Conservation (phyloP, 2,113 vertebrate species). For the Prunella himalayana region DNA sequence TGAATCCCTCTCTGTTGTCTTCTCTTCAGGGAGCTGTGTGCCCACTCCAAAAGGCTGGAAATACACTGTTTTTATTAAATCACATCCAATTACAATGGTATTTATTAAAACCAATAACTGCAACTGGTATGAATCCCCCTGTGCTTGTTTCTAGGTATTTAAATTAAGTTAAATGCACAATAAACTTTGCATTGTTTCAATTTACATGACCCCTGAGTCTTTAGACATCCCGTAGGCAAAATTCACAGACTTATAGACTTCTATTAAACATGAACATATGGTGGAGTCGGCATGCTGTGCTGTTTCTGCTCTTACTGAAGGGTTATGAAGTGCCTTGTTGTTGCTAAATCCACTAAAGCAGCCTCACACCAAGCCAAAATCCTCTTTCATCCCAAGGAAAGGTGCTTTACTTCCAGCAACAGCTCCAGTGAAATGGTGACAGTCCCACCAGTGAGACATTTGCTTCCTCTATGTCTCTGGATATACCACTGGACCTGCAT, state of each 20-base stretch:
- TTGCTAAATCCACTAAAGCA: conserved; percentile 6
- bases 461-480: background rate
- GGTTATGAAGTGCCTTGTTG: background rate
- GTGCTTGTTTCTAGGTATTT: conserved; percentile 63
- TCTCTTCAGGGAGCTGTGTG: background rate
- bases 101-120: conserved; percentile 69
- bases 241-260: conserved; percentile 63
- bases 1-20: background rate
- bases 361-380: background rate
- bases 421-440: background rate
- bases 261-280: conserved; percentile 65
- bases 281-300: background rate
- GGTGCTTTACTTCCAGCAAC: background rate
- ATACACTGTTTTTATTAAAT: conserved; percentile 43
- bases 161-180: conserved; percentile 65
- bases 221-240: conserved; percentile 57
- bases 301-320: background rate
- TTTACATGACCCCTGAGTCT: conserved; percentile 65
- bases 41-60: conserved; percentile 1
- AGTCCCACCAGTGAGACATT: background rate
- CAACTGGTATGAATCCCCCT: conserved; percentile 54
- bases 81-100: conserved; percentile 51
- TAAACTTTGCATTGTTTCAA: conserved; percentile 64
- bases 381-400: background rate
- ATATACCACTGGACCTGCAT: background rate